phyloP scores from a whole-genome alignment of 2,797 vertebrate genomes.

The Varecia variegata region DNA sequence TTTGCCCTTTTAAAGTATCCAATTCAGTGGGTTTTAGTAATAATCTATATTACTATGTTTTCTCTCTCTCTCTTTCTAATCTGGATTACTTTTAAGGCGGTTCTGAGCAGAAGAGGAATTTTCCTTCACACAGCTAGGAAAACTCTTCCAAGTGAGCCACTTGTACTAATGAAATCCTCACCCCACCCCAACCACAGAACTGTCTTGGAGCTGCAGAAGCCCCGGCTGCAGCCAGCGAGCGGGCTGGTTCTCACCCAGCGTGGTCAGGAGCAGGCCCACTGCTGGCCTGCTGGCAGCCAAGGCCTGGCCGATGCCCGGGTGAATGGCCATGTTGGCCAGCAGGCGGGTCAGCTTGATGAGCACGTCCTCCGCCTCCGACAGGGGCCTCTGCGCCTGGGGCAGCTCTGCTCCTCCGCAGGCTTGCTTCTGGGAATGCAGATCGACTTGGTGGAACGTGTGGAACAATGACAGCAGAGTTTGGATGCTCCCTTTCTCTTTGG shows the following conservation, averaged over 20 bases:
- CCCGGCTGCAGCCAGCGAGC: neutral
- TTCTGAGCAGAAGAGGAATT: neutral
- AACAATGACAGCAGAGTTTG: conserved; percentile 88
- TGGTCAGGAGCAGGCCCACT: conserved; percentile 88
- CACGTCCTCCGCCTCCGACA: conserved; percentile 88
- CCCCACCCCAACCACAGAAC: neutral
- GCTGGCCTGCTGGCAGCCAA: conserved; percentile 85
- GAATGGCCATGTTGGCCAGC: conserved; percentile 93
- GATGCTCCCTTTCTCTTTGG: conserved; percentile 84
- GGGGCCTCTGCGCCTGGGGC: neutral
- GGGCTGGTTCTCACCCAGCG: conserved; percentile 86
- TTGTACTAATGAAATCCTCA: neutral
- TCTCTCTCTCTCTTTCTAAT: neutral
- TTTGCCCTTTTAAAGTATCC: neutral
- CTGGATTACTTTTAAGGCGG: neutral
- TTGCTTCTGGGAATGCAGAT: conserved; percentile 54
- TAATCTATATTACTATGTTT: neutral
- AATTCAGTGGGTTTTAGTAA: neutral
- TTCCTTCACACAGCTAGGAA: neutral
- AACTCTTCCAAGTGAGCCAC: neutral
- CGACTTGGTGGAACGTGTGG: conserved; percentile 84
- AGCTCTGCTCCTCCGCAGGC: neutral
- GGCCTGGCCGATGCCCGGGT: conserved; percentile 86
- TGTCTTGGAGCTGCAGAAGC: neutral
- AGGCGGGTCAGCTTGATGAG: conserved; percentile 94